Percentiles rank a stretch among this genome's conserved stretches.
Evolutionary conservation across 1,140 invertebrate genomes (phyloP).

Genomic region (Caenorhabditis remanei): DNA sequence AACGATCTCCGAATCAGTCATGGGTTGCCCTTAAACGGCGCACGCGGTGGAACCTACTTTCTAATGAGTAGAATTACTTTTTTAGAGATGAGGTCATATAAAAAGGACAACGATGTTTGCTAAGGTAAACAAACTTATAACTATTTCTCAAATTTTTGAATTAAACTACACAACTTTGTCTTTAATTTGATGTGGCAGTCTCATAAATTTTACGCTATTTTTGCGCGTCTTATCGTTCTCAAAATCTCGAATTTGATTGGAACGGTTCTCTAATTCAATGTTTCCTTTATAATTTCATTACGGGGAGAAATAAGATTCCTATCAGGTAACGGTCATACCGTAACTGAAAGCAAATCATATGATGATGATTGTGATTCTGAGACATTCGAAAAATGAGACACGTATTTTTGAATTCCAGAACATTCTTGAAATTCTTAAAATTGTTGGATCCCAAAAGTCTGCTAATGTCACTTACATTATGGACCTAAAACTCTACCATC

Average conservation of each 20-base stretch:
- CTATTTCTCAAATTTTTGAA: neutral
- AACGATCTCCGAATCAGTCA: constrained; percentile 33
- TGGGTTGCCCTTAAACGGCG: neutral
- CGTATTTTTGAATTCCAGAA: too few relatives aligned
- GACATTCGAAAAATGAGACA: too few relatives aligned
- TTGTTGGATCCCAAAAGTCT: too few relatives aligned
- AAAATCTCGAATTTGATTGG: too few relatives aligned
- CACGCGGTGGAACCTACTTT: constrained; percentile 33
- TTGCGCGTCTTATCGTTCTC: neutral
- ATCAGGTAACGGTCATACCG: too few relatives aligned
- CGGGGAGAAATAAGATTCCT: too few relatives aligned
- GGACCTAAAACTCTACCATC: neutral
- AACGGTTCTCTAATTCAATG: neutral
- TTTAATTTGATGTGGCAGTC: neutral
- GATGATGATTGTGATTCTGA: too few relatives aligned
- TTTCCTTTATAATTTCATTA: neutral
- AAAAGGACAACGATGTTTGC: neutral
- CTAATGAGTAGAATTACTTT: constrained; percentile 25
- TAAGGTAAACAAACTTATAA: neutral
- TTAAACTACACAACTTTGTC: neutral
- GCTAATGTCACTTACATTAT: too few relatives aligned
- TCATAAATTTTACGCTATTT: neutral
- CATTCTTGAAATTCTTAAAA: too few relatives aligned
- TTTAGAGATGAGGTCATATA: neutral
- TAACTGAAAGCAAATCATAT: too few relatives aligned